Conservation (phyloP, 2,888 invertebrate species). For the Achlya flavicornis region DNA sequence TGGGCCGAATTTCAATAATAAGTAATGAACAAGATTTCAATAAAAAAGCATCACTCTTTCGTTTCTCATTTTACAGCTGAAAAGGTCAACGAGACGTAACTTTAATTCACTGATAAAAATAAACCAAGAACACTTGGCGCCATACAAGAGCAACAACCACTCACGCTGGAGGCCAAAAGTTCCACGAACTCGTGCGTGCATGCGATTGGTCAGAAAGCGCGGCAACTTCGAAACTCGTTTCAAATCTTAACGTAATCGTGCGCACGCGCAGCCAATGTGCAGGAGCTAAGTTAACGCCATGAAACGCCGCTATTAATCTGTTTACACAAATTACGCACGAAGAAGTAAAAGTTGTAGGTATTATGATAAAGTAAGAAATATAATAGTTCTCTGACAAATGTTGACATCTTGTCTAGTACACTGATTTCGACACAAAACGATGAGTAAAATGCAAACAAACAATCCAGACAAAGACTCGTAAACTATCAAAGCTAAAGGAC, state of each 20-base stretch:
- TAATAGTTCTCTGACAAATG: background rate
- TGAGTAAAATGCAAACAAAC: background rate
- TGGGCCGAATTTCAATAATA: background rate
- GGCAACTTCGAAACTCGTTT: conserved; percentile 62
- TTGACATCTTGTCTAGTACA: background rate
- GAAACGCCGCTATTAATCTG: background rate
- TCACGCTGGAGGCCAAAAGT: conserved; percentile 68
- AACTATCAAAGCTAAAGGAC: conserved; percentile 17
- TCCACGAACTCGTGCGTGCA: conserved; percentile 66
- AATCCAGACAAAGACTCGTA: conserved; percentile 30
- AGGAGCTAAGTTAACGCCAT: conserved; percentile 32
- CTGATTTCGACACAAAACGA: conserved; percentile 2
- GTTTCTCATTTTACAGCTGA: background rate
- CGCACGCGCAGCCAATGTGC: conserved; percentile 42
- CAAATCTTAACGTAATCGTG: conserved; percentile 52
- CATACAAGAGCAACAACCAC: conserved; percentile 45
- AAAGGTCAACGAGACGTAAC: conserved; percentile 14
- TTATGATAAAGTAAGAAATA: conserved; percentile 5
- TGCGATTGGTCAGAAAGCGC: conserved; percentile 63
- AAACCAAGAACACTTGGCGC: conserved; percentile 37
- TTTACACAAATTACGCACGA: conserved; percentile 26
- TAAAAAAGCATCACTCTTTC: background rate
- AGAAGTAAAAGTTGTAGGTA: conserved; percentile 28
- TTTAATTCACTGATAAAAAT: conserved; percentile 24
- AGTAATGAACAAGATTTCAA: background rate